phyloP scores from a whole-genome alignment of 2,888 invertebrate genomes.

The Lordiphosa andalusiaca region DNA sequence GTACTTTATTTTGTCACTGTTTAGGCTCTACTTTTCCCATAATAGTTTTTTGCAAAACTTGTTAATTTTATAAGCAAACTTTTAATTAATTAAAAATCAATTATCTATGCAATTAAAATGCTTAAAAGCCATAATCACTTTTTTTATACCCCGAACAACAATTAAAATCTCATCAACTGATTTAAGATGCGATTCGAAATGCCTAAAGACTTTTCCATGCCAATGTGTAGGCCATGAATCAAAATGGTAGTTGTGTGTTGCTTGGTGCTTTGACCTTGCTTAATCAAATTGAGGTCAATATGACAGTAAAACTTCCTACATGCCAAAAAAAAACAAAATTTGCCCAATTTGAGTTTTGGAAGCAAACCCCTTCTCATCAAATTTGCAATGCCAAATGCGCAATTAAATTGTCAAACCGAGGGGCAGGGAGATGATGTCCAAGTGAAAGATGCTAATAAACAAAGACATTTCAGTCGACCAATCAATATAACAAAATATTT shows the following conservation, averaged over 20 bases:
- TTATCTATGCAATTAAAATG: neutral
- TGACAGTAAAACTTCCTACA: slow-evolving; percentile 65
- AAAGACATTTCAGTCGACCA: neutral
- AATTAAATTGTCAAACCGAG: slow-evolving; percentile 64
- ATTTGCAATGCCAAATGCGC: slow-evolving; percentile 65
- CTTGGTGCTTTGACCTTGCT: slow-evolving; percentile 54
- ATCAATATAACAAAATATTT: neutral
- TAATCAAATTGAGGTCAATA: slow-evolving; percentile 60
- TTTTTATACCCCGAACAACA: slow-evolving; percentile 2
- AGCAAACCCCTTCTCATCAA: slow-evolving; percentile 20
- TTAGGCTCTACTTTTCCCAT: too few species aligned
- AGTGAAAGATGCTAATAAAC: slow-evolving; percentile 29
- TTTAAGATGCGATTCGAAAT: slow-evolving; percentile 15
- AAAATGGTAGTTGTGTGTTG: slow-evolving; percentile 11
- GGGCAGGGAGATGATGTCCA: slow-evolving; percentile 11
- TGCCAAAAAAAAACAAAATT: slow-evolving; percentile 11
- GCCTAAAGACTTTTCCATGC: slow-evolving; percentile 10
- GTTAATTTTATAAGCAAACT: neutral
- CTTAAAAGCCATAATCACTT: neutral
- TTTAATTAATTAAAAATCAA: neutral
- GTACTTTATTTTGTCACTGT: too few species aligned
- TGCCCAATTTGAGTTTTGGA: slow-evolving; percentile 15
- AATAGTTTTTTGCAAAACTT: neutral
- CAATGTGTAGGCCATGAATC: slow-evolving; percentile 6
- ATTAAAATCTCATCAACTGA: slow-evolving; percentile 14